Evolutionary conservation across 2,797 vertebrate species (phyloP).

Genomic region (Cossypha heuglini): DNA sequence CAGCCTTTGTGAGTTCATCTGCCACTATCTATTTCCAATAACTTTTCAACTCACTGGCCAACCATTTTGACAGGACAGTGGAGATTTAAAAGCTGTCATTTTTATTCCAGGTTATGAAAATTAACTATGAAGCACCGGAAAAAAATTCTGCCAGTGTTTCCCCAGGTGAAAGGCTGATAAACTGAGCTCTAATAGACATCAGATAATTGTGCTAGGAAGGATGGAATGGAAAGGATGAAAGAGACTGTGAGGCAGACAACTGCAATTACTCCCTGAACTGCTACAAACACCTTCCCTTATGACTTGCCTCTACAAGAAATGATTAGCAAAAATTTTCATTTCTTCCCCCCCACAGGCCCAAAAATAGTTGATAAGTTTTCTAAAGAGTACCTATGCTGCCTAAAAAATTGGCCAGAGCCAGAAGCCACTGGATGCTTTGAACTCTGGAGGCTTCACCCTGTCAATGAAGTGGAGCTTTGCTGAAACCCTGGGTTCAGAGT

Average conservation of each 20-base stretch:
- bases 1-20: neutral
- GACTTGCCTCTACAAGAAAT: neutral
- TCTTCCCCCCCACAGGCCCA: neutral
- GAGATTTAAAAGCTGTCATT: neutral
- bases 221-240: neutral
- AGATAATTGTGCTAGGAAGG: neutral
- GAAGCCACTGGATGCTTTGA: neutral
- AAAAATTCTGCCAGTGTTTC: neutral
- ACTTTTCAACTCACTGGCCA: neutral
- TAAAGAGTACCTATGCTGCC: neutral
- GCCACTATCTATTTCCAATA: neutral
- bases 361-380: neutral
- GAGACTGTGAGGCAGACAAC: neutral
- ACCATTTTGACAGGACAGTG: neutral
- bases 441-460: neutral
- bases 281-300: neutral
- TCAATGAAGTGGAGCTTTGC: fast-evolving
- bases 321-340: neutral
- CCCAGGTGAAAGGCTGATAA: neutral
- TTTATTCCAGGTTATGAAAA: neutral
- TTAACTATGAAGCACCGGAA: neutral
- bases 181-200: neutral
- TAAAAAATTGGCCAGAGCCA: neutral
- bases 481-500: fast-evolving
- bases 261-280: neutral